Evolutionary conservation across 2,113 vertebrate species (phyloP).

Genomic region (Gasterosteus nipponicus): DNA sequence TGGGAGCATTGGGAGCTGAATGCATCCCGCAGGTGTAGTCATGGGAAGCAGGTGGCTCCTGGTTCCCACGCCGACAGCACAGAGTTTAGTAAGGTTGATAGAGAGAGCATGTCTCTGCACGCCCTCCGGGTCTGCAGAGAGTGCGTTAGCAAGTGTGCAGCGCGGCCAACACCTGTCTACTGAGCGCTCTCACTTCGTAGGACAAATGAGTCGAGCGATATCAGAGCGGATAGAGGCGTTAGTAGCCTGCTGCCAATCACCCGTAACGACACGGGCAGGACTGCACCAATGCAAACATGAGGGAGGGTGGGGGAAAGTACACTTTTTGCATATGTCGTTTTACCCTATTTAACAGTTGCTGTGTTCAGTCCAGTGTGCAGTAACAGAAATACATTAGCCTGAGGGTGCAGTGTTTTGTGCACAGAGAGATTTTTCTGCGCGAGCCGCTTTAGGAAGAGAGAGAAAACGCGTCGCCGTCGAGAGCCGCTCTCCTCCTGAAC

Average conservation of each 20-base stretch:
- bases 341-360: slow-evolving; percentile 34
- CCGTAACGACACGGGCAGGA: slow-evolving; percentile 9
- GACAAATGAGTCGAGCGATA: slow-evolving; percentile 35
- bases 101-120: slow-evolving; percentile 86
- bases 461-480: slow-evolving; percentile 10
- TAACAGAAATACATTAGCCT: slow-evolving; percentile 72
- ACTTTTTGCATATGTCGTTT: slow-evolving; percentile 64
- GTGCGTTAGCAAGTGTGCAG: slow-evolving; percentile 44
- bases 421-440: slow-evolving; percentile 55
- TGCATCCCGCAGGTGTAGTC: slow-evolving; percentile 83
- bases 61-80: slow-evolving; percentile 94
- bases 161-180: slow-evolving; percentile 47
- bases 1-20: slow-evolving; percentile 37
- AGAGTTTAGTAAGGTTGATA: slow-evolving; percentile 73
- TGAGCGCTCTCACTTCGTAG: slow-evolving; percentile 27
- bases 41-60: slow-evolving; percentile 91
- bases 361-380: slow-evolving; percentile 29
- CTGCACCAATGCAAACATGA: slow-evolving; percentile 49
- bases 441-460: slow-evolving; percentile 25
- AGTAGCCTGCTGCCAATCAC: slow-evolving; percentile 25
- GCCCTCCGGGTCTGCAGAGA: slow-evolving; percentile 74
- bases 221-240: slow-evolving; percentile 32
- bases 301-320: not conserved
- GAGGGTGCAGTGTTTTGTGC: slow-evolving; percentile 67
- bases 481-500: slow-evolving; percentile 43